Conservation (phyloP, 2,113 vertebrate species). For the Ctenomys sociabilis region DNA sequence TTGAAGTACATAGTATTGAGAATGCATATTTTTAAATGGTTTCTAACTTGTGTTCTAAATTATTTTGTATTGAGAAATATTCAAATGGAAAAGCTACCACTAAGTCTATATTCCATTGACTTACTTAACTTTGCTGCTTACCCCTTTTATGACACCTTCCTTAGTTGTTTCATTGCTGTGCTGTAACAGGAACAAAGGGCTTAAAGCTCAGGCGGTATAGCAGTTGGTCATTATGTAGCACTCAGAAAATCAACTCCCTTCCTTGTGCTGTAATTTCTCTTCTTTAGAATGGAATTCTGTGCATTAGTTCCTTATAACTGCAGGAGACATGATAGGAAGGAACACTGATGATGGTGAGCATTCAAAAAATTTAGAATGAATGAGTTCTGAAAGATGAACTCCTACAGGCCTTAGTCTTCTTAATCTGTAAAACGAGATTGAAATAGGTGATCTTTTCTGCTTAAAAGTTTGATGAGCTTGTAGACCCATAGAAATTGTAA, state of each 20-base stretch:
- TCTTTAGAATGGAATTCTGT: neutral
- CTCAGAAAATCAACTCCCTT: conserved; percentile 12
- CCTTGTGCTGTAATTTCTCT: conserved; percentile 28
- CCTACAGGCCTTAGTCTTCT: neutral
- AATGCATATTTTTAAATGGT: conserved; percentile 10
- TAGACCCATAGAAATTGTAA: neutral
- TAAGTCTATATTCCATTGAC: conserved; percentile 34
- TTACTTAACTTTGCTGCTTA: conserved; percentile 56
- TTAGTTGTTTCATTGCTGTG: conserved; percentile 57
- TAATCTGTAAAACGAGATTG: conserved; percentile 27
- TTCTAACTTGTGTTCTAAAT: neutral
- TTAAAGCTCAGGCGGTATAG: neutral
- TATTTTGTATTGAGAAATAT: conserved; percentile 62
- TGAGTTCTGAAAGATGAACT: conserved; percentile 26
- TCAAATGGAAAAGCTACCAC: conserved; percentile 35
- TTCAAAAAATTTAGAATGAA: conserved; percentile 6
- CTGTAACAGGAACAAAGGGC: conserved; percentile 40
- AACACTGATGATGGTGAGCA: neutral
- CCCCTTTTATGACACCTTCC: conserved; percentile 62
- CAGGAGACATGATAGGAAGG: neutral
- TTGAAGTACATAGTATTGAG: conserved; percentile 35
- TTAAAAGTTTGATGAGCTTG: neutral
- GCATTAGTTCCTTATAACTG: neutral
- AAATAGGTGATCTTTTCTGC: conserved; percentile 9
- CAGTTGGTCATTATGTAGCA: neutral